Conservation (phyloP, 2,113 vertebrate genomes). For the Myanophis thanlyinensis region DNA sequence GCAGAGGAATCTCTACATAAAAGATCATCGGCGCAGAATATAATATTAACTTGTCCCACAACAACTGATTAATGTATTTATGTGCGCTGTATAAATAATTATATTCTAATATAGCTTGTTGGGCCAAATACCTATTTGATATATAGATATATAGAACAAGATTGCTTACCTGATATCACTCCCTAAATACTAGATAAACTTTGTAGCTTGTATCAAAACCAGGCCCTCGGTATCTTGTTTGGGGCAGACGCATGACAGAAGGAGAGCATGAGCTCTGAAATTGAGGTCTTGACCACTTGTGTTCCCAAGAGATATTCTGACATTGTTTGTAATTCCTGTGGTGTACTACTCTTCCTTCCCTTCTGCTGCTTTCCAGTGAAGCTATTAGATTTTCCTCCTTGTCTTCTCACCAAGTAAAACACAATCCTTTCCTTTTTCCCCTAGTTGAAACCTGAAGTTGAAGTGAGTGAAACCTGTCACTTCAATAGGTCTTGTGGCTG, state of each 20-base stretch:
- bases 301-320: conserved; percentile 6
- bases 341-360: neutral
- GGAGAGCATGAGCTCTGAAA: neutral
- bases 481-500: neutral
- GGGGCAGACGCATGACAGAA: neutral
- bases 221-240: neutral
- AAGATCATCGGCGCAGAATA: neutral
- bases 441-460: neutral
- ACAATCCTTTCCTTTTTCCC: neutral
- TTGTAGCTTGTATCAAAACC: neutral
- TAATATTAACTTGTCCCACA: neutral
- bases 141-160: neutral
- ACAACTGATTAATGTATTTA: neutral
- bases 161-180: neutral
- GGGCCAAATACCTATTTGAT: no score
- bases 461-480: neutral
- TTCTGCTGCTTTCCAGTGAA: conserved; percentile 3
- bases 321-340: neutral
- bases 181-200: neutral
- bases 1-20: neutral
- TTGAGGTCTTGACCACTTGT: conserved; percentile 18
- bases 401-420: neutral
- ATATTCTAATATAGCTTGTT: neutral
- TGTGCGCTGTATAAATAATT: neutral
- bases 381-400: neutral